These are phyloP conservation scores for Ptychoptera contaminata DNA, from an alignment of 2,888 invertebrate genomes.

Conservation along the genomic window DNA sequence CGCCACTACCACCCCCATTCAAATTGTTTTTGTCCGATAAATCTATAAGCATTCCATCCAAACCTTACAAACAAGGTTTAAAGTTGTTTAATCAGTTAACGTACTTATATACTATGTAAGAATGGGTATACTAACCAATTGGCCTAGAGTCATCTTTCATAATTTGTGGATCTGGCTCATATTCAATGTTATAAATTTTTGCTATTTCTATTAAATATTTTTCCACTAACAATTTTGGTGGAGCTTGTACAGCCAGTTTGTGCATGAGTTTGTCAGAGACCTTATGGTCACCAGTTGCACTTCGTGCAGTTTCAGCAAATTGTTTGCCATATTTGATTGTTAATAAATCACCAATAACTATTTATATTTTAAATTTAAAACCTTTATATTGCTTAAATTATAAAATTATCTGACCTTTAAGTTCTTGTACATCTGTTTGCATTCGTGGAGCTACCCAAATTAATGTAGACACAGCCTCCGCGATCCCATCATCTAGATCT, in stretches of 20 bases:
- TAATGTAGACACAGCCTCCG: constrained; percentile 90
- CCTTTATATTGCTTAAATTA: background rate
- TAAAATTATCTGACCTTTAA: constrained; percentile 33
- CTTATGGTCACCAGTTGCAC: constrained; percentile 75
- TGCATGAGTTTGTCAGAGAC: constrained; percentile 84
- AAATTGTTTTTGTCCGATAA: constrained; percentile 43
- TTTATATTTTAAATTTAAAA: constrained; percentile 12
- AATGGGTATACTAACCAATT: constrained; percentile 21
- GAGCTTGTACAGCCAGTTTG: constrained; percentile 86
- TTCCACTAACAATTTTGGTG: constrained; percentile 88
- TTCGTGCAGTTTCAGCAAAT: constrained; percentile 78
- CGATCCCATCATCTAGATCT: constrained; percentile 85
- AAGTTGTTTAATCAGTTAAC: background rate
- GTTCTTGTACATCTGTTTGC: constrained; percentile 65
- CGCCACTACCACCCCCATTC: constrained; percentile 30
- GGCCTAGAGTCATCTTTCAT: constrained; percentile 51
- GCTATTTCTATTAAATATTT: constrained; percentile 90
- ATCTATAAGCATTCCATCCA: constrained; percentile 54
- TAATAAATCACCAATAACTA: constrained; percentile 74
- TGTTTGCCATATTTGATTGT: constrained; percentile 86
- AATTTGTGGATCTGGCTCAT: constrained; percentile 86
- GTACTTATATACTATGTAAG: background rate
- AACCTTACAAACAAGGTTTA: constrained; percentile 23
- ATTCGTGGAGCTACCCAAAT: constrained; percentile 94
- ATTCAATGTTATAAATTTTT: constrained; percentile 84